A percentile compares a stretch with the other conserved stretches of the same genome.
Conservation (phyloP, 2,888 invertebrate species). For the Cabera pusaria region DNA sequence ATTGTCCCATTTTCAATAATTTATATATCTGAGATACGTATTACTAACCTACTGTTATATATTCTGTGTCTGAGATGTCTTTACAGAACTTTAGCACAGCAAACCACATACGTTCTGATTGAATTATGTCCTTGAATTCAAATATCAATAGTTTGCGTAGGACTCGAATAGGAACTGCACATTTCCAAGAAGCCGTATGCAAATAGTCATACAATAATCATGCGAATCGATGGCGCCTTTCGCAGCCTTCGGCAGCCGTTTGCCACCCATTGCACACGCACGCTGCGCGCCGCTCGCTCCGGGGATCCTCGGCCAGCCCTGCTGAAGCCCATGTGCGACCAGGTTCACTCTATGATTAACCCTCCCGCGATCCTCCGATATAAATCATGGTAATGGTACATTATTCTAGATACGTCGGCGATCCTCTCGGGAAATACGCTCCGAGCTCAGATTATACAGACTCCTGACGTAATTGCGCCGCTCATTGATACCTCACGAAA, state of each 20-base stretch:
- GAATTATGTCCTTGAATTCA: too few species aligned
- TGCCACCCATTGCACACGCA: constrained; percentile 1
- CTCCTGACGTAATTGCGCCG: constrained; percentile 73
- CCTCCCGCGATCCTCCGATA: constrained; percentile 67
- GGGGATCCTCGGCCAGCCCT: constrained; percentile 47
- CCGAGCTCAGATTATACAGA: constrained; percentile 67
- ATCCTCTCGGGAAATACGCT: constrained; percentile 74
- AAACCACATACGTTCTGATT: too few species aligned
- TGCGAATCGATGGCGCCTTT: constrained; percentile 11
- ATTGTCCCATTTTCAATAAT: too few species aligned
- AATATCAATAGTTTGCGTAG: not conserved
- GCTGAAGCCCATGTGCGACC: constrained; percentile 62
- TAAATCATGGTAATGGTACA: constrained; percentile 81
- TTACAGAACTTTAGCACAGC: too few species aligned
- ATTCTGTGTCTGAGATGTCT: too few species aligned
- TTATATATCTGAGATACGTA: too few species aligned
- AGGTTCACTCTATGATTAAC: constrained; percentile 68
- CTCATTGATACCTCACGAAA: constrained; percentile 79
- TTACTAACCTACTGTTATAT: too few species aligned
- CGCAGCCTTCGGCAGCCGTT: constrained; percentile 7
- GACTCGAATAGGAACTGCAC: not conserved
- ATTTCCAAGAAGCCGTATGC: constrained; percentile 12
- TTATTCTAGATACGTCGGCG: constrained; percentile 74
- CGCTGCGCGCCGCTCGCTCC: constrained; percentile 26
- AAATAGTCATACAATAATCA: constrained; percentile 13